Percentiles rank a stretch among this genome's conserved stretches.
These are phyloP conservation scores for Dicyrtoma fusca DNA, from an alignment of 2,888 invertebrate genomes.

Conservation along the genomic window DNA sequence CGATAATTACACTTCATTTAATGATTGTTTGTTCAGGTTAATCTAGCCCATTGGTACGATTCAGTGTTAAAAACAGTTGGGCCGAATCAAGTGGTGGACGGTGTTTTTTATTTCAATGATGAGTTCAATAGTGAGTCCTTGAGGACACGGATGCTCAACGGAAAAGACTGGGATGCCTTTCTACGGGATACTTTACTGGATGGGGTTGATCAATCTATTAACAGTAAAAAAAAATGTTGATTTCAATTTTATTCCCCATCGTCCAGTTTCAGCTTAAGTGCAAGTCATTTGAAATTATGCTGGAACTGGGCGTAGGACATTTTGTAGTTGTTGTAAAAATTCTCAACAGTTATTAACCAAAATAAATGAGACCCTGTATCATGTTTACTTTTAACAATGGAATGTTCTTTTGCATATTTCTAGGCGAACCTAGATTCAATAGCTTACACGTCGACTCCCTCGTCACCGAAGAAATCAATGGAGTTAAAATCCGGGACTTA, in stretches of 20 bases:
- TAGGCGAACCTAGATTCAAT: constrained; percentile 22
- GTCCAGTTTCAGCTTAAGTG: too few relatives aligned
- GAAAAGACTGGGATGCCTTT: constrained; percentile 46
- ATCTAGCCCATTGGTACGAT: constrained; percentile 43
- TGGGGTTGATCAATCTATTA: constrained; percentile 43
- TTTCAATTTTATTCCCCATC: too few relatives aligned
- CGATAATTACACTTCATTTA: neutral
- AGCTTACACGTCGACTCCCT: constrained; percentile 32
- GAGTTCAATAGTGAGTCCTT: constrained; percentile 23
- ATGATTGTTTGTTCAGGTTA: constrained; percentile 26
- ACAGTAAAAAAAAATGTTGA: too few relatives aligned
- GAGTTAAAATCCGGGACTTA: constrained; percentile 36
- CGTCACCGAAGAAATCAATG: constrained; percentile 34
- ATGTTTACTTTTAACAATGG: too few relatives aligned
- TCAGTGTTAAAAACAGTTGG: constrained; percentile 38
- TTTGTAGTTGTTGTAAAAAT: too few relatives aligned
- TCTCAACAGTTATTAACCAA: too few relatives aligned
- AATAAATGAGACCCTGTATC: too few relatives aligned
- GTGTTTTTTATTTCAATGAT: constrained; percentile 21
- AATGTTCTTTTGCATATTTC: neutral
- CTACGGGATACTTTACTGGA: constrained; percentile 36
- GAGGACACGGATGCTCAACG: constrained; percentile 28
- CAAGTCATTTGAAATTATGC: too few relatives aligned
- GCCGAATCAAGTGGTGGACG: constrained; percentile 35
- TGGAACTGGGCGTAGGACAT: too few relatives aligned